Evolutionary conservation across 1,140 invertebrate species (phyloP).

Genomic region (Uloborus diversus): DNA sequence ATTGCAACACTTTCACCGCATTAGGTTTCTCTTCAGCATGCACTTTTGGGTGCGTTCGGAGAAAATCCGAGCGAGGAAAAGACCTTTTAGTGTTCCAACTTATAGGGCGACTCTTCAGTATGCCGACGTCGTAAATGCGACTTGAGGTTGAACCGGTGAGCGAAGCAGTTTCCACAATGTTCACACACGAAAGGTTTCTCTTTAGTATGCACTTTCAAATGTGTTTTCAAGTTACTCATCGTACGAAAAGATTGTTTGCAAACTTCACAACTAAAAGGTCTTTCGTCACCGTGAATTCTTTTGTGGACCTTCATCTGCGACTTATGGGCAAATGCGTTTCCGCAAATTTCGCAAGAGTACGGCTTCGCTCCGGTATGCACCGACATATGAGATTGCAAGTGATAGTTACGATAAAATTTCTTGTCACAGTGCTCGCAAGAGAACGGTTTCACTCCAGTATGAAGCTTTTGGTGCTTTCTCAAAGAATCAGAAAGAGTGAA

Average conservation of each 20-base stretch:
- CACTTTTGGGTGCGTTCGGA: no score
- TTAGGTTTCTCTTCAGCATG: no score
- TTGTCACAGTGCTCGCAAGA: constrained; percentile 93
- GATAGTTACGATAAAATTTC: constrained; percentile 90
- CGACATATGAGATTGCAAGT: constrained; percentile 85
- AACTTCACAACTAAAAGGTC: constrained; percentile 10
- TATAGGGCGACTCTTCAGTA: no score
- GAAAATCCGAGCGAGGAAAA: no score
- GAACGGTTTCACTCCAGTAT: constrained; percentile 69
- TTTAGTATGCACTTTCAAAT: constrained; percentile 60
- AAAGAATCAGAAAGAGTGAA: constrained; percentile 24
- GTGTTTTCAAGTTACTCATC: constrained; percentile 55
- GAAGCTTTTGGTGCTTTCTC: constrained; percentile 41
- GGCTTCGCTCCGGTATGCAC: constrained; percentile 83
- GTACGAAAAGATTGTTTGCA: constrained; percentile 45
- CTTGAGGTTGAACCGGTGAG: neutral
- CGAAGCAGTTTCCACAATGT: constrained; percentile 65
- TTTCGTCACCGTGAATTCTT: neutral
- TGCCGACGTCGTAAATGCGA: no score
- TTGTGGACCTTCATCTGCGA: neutral
- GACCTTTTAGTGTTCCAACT: no score
- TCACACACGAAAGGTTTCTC: constrained; percentile 55
- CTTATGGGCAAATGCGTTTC: neutral
- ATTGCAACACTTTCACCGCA: no score
- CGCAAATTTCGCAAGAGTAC: constrained; percentile 73